Percentiles rank a stretch among this genome's conserved stretches.
These are phyloP conservation scores for Epinotia bilunana DNA, from an alignment of 2,888 invertebrate genomes.

Conservation along the genomic window DNA sequence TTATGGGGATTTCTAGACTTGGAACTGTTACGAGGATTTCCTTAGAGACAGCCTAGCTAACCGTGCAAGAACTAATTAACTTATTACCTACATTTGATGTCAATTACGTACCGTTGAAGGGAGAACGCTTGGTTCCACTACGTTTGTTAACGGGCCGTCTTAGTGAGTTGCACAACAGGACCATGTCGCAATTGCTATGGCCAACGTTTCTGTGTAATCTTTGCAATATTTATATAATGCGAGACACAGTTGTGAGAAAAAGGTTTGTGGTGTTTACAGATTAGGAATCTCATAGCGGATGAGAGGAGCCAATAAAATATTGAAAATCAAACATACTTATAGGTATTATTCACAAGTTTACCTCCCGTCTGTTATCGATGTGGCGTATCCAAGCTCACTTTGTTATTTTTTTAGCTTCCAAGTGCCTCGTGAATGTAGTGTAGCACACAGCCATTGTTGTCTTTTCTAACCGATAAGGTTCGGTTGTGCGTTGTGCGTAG, in stretches of 20 bases:
- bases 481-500: background rate
- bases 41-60: background rate
- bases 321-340: too few species aligned
- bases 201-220: slow-evolving; percentile 51
- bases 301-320: background rate
- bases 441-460: too few species aligned
- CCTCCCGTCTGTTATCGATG: background rate
- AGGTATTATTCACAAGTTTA: background rate
- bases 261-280: background rate
- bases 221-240: slow-evolving; percentile 42
- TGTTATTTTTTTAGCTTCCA: background rate
- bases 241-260: slow-evolving; percentile 24
- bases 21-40: background rate
- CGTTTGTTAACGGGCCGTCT: slow-evolving; percentile 61
- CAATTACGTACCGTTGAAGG: slow-evolving; percentile 47
- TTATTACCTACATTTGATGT: slow-evolving; percentile 22
- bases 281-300: background rate
- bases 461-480: background rate
- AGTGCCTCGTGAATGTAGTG: background rate
- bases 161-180: slow-evolving; percentile 63
- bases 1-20: background rate
- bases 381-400: background rate
- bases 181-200: slow-evolving; percentile 64
- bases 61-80: background rate
- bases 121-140: slow-evolving; percentile 60